Evolutionary conservation across 2,888 invertebrate species (phyloP), one percentile per base, ranked within the genome.

Genomic region (Amiota communis): DNA sequence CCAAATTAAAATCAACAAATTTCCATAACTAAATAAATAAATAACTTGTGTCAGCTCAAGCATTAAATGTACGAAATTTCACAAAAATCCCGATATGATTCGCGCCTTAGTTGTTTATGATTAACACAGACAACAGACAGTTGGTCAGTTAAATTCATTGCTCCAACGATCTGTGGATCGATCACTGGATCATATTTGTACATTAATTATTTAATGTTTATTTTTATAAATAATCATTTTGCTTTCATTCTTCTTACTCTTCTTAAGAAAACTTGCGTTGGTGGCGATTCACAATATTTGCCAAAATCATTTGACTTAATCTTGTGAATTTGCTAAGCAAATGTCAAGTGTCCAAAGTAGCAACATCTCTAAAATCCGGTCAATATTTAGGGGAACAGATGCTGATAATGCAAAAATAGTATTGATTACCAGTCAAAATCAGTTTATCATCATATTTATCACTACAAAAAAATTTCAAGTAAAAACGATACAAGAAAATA

Each of bases 281-380:
- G 75, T 72, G 72, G 75, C 61, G 76, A 77, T 68, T 51, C 51
- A 36, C 67, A 48, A 48, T 68, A 68, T 68, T 68, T 68, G 53
- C 13, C 23, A 13, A 11, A 15, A 17, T 65, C 80, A 84, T 77
- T 83, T 83, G 78, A 81, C 83, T 85, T 79, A 71, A 56, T 49
- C 71, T 69, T 74, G 84, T 81, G 75, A 83, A 83, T 83, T 83
- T 74, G 67, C 77, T 78, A 70, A 57, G 86, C 81, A 83, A 83
- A 83, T 83, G 69, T 64, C 72, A 65, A 48, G 48, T 51, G 51
- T 68, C 67, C 67, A 51, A 36, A 36, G 36, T 36, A 36, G 2
- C 67, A 68, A n/a, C 63, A 13, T 36, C 59, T 20, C 20, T 20
- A 17, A 51, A 51, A 59, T 59, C 20, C 59, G 23, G 23, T 12